A percentile compares a stretch with the other conserved stretches of the same genome.
phyloP scores from a whole-genome alignment of 2,113 vertebrate species.

The Camelus bactrianus region DNA sequence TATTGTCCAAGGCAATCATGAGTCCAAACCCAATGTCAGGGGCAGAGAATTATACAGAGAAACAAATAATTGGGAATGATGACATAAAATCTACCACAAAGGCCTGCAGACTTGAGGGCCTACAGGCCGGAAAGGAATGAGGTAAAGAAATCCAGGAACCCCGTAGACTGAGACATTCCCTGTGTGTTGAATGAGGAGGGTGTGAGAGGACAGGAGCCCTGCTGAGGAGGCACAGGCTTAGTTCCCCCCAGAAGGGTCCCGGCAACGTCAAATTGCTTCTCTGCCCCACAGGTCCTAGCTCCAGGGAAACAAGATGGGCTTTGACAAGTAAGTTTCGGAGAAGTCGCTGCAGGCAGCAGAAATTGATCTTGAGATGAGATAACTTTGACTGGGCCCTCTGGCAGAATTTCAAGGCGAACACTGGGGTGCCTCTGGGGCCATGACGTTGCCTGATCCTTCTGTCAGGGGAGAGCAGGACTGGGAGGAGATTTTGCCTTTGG shows the following conservation, averaged over 20 bases:
- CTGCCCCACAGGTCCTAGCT: not conserved
- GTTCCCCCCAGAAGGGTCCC: not conserved
- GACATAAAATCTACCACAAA: not conserved
- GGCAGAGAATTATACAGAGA: not conserved
- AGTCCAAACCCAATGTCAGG: not conserved
- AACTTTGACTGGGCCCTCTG: not conserved
- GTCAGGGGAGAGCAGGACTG: not conserved
- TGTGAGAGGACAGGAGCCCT: not conserved
- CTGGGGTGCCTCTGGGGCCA: not conserved
- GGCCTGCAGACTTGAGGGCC: not conserved
- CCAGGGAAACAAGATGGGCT: not conserved
- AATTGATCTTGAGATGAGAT: not conserved
- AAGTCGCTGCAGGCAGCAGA: not conserved
- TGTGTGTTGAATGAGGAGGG: not conserved
- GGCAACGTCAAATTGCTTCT: not conserved
- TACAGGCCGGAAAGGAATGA: not conserved
- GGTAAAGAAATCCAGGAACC: not conserved
- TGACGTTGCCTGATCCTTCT: not conserved
- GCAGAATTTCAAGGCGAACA: not conserved
- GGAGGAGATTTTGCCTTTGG: not conserved
- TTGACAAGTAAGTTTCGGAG: not conserved
- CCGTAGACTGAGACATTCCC: fast-evolving
- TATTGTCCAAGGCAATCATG: not conserved
- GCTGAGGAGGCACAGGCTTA: not conserved
- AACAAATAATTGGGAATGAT: not conserved